These are phyloP conservation scores for Lepidocolaptes lacrymiger DNA, from an alignment of 2,797 vertebrate genomes.

Conservation along the genomic window DNA sequence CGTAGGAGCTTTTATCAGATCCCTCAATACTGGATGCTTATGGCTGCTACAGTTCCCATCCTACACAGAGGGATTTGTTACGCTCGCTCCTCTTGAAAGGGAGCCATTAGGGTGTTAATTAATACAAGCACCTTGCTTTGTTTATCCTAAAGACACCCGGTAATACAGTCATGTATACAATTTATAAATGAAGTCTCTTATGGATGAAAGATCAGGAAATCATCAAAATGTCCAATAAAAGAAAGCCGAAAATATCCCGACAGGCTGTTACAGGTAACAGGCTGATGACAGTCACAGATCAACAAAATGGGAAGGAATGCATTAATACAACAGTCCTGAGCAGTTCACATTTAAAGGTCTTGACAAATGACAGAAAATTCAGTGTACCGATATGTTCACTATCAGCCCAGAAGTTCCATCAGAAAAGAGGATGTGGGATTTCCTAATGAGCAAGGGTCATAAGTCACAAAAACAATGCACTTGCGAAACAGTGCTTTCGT, in stretches of 20 bases:
- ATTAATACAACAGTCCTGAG: not conserved
- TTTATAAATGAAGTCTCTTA: not conserved
- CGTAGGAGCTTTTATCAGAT: not conserved
- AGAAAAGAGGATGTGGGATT: not conserved
- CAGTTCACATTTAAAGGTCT: not conserved
- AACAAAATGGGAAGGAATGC: not conserved
- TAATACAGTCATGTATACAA: not conserved
- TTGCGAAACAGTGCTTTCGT: not conserved
- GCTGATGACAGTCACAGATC: not conserved
- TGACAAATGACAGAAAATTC: not conserved
- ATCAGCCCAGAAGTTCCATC: not conserved
- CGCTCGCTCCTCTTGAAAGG: not conserved
- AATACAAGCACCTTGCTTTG: not conserved
- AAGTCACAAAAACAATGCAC: not conserved
- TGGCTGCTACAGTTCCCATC: not conserved
- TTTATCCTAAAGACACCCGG: not conserved
- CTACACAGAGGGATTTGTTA: not conserved
- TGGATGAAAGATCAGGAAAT: not conserved
- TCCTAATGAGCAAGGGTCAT: not conserved
- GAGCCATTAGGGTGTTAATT: not conserved
- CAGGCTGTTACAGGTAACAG: not conserved
- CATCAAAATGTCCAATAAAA: not conserved
- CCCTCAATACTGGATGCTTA: not conserved
- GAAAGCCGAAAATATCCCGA: not conserved
- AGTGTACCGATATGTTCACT: rapidly evolving